Conservation (phyloP, 2,888 invertebrate genomes). For the Andrena flavipes region DNA sequence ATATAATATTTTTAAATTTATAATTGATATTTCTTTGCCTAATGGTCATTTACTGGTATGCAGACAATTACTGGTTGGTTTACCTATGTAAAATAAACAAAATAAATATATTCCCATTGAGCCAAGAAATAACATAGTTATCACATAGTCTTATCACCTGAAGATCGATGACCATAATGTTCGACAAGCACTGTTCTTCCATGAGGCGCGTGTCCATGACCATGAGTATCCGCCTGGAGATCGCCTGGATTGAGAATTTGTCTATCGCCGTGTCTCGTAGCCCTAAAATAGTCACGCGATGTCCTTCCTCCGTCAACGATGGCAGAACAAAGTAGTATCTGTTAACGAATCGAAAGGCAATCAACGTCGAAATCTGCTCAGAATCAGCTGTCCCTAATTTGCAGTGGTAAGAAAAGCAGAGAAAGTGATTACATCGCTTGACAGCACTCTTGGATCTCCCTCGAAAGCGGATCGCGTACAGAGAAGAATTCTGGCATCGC, state of each 20-base stretch:
- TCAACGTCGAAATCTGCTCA: background rate
- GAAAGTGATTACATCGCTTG: slow-evolving; percentile 76
- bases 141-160: slow-evolving; percentile 72
- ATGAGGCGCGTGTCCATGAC: slow-evolving; percentile 80
- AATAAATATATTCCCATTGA: no score
- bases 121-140: no score
- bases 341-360: background rate
- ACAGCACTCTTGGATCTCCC: slow-evolving; percentile 80
- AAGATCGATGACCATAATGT: slow-evolving; percentile 82
- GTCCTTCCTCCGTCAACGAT: slow-evolving; percentile 81
- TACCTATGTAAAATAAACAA: no score
- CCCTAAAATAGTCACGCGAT: slow-evolving; percentile 80
- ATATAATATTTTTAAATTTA: no score
- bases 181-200: slow-evolving; percentile 81
- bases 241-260: slow-evolving; percentile 78
- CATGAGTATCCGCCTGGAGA: slow-evolving; percentile 82
- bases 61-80: no score
- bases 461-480: slow-evolving; percentile 79
- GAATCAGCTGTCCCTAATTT: background rate
- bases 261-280: slow-evolving; percentile 77
- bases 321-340: slow-evolving; percentile 82
- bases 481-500: slow-evolving; percentile 82
- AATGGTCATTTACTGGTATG: no score
- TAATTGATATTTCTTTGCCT: no score
- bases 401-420: background rate